Conservation (phyloP, 2,113 vertebrate genomes). For the Pseudopipra pipra region DNA sequence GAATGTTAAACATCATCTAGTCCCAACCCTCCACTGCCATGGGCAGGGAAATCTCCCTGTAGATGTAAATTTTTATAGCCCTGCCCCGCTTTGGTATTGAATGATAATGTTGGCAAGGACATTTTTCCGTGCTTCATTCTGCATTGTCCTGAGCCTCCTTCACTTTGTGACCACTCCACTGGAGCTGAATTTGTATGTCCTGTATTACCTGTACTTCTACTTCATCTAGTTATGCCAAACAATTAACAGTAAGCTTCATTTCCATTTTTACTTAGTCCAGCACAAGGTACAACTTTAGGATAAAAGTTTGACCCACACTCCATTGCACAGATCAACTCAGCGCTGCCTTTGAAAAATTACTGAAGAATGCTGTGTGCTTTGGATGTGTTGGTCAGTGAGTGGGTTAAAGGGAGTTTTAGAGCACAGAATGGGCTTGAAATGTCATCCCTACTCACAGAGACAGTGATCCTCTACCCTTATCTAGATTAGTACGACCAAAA, state of each 20-base stretch:
- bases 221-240: not conserved
- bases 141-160: not conserved
- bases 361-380: not conserved
- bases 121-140: not conserved
- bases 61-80: not conserved
- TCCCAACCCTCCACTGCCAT: fast-evolving
- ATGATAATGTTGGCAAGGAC: not conserved
- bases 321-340: not conserved
- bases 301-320: not conserved
- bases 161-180: not conserved
- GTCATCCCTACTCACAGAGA: not conserved
- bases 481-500: not conserved
- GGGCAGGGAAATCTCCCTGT: not conserved
- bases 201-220: not conserved
- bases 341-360: not conserved
- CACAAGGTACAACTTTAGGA: not conserved
- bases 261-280: not conserved
- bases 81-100: not conserved
- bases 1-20: not conserved
- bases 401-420: not conserved
- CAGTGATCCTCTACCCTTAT: not conserved
- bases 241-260: not conserved
- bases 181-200: not conserved
- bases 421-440: not conserved
- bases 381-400: not conserved